Evolutionary conservation across 2,113 vertebrate genomes (phyloP).

Genomic region (Pandion haliaetus): DNA sequence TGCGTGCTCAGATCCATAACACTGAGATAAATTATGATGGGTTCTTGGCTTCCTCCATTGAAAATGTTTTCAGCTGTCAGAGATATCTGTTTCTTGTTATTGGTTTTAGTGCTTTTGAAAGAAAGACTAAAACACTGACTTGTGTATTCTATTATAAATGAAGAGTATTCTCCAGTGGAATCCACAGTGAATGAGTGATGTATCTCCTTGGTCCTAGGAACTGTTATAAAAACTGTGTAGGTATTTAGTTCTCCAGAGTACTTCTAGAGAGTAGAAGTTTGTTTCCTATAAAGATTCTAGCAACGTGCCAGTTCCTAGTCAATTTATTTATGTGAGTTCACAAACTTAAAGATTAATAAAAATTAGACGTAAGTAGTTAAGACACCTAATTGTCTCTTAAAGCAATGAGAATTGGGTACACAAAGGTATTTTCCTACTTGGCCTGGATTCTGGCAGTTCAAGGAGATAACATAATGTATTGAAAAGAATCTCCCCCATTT

Average conservation of each 20-base stretch:
- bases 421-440: background rate
- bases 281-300: background rate
- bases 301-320: background rate
- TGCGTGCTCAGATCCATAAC: conserved; percentile 63
- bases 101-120: conserved; percentile 62
- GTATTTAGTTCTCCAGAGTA: background rate
- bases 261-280: background rate
- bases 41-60: conserved; percentile 75
- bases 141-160: conserved; percentile 54
- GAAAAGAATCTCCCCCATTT: background rate
- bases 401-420: background rate
- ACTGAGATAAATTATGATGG: conserved; percentile 77
- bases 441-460: background rate
- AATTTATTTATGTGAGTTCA: background rate
- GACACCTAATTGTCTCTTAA: background rate
- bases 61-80: conserved; percentile 73
- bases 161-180: conserved; percentile 31
- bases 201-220: background rate
- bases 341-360: background rate
- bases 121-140: conserved; percentile 45
- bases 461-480: background rate
- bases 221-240: background rate
- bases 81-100: conserved; percentile 85
- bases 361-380: background rate
- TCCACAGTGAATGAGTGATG: conserved; percentile 5